Evolutionary conservation across 2,113 vertebrate genomes (phyloP).

Genomic region (Pterocles gutturalis): DNA sequence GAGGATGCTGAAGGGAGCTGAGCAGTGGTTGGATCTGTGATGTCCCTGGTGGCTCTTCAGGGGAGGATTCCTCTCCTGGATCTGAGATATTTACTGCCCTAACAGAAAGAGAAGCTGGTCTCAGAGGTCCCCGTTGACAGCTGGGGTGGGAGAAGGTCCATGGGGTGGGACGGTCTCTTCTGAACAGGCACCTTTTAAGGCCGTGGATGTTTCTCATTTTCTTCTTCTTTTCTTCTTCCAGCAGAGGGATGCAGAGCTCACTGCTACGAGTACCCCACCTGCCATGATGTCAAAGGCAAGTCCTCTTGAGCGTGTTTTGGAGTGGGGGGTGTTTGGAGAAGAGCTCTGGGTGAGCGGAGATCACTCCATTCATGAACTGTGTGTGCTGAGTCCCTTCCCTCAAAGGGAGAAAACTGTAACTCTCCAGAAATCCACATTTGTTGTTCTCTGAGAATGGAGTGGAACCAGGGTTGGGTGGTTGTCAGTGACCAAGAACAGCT

Average conservation of each 20-base stretch:
- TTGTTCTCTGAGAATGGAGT: background rate
- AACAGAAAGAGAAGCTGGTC: background rate
- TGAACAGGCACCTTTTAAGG: rapidly evolving
- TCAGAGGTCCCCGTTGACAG: background rate
- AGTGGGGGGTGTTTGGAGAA: background rate
- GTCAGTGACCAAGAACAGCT: background rate
- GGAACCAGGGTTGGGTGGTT: background rate
- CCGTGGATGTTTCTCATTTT: rapidly evolving
- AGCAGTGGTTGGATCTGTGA: background rate
- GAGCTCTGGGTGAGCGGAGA: background rate
- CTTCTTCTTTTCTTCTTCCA: background rate
- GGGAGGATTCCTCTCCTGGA: background rate
- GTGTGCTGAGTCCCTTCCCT: rapidly evolving
- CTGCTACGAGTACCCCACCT: background rate
- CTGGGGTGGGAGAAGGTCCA: background rate
- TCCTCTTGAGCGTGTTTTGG: background rate
- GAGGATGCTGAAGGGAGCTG: background rate
- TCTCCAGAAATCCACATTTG: background rate
- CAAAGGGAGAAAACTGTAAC: too few relatives aligned
- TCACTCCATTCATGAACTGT: rapidly evolving
- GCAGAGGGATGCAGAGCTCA: background rate
- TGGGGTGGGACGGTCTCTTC: background rate
- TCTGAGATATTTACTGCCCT: rapidly evolving
- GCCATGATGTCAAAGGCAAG: background rate
- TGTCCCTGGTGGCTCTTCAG: background rate